These are phyloP conservation scores for Cydia splendana DNA, from an alignment of 1,140 invertebrate species.

Conservation along the genomic window DNA sequence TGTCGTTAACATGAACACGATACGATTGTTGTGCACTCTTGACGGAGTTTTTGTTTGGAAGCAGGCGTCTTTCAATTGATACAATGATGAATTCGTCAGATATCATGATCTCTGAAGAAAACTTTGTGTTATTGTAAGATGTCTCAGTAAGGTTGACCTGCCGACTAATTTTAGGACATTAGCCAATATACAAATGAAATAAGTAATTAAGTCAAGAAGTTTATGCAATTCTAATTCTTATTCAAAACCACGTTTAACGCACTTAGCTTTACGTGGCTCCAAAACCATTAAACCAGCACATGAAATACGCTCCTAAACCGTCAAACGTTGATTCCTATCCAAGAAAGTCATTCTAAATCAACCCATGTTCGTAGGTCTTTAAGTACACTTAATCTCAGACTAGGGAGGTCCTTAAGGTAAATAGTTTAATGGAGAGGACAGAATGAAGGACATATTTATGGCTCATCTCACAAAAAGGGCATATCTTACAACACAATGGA, in stretches of 20 bases:
- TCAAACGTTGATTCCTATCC: not conserved
- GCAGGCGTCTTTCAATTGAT: no score
- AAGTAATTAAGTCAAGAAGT: no score
- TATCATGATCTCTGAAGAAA: no score
- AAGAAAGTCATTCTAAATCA: not conserved
- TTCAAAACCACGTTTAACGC: not conserved
- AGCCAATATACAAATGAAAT: no score
- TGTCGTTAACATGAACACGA: no score
- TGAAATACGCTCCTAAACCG: not conserved
- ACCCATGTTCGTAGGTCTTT: not conserved
- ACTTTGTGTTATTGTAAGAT: no score
- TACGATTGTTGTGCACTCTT: no score
- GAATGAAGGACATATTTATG: slow-evolving; percentile 27
- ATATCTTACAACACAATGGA: not conserved
- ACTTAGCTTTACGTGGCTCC: not conserved
- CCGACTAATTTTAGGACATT: no score
- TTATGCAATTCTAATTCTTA: no score
- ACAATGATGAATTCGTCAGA: no score
- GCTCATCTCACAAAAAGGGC: not conserved
- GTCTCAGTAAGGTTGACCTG: no score
- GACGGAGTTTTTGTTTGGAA: no score
- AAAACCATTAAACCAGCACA: not conserved
- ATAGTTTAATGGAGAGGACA: slow-evolving; percentile 51
- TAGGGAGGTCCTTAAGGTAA: slow-evolving; percentile 34
- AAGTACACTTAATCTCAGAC: not conserved